phyloP scores from a whole-genome alignment of 2,888 invertebrate species.

The Orthosia incerta region DNA sequence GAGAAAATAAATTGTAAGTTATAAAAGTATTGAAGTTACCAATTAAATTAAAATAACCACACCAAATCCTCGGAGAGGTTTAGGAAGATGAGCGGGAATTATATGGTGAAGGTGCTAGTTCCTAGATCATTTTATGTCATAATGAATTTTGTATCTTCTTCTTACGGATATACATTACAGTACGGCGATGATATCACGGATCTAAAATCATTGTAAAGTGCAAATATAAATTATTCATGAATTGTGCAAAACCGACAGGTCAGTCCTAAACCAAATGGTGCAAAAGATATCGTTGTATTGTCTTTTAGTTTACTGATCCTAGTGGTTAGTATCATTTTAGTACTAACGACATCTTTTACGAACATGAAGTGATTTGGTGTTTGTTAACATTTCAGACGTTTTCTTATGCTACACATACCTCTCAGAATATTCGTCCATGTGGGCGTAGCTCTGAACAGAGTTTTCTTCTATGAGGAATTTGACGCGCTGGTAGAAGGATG shows the following conservation, averaged over 20 bases:
- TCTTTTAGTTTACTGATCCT: constrained; percentile 46
- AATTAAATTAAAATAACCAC: constrained; percentile 89
- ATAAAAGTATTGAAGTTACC: constrained; percentile 79
- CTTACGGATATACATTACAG: constrained; percentile 82
- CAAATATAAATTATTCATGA: constrained; percentile 86
- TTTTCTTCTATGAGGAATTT: constrained; percentile 99
- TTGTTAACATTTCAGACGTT: constrained; percentile 72
- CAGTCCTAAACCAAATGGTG: constrained; percentile 82
- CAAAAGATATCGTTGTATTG: constrained; percentile 81
- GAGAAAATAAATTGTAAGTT: constrained; percentile 86
- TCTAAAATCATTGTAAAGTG: constrained; percentile 89
- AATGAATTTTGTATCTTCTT: constrained; percentile 82
- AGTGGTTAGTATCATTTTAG: constrained; percentile 51
- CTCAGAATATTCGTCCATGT: constrained; percentile 99
- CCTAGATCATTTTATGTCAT: constrained; percentile 83
- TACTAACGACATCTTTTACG: constrained; percentile 84
- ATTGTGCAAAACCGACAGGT: constrained; percentile 84
- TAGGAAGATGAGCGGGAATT: constrained; percentile 88
- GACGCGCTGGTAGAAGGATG: constrained; percentile 99
- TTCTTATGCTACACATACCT: constrained; percentile 93
- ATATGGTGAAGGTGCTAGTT: constrained; percentile 87
- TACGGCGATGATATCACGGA: constrained; percentile 87
- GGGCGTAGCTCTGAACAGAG: constrained; percentile 99
- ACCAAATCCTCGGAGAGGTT: constrained; percentile 91
- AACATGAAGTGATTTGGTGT: constrained; percentile 86